Evolutionary conservation across 2,113 vertebrate species (phyloP), one percentile per base, ranked within the genome.

Genomic region (Amphiprion percula): DNA sequence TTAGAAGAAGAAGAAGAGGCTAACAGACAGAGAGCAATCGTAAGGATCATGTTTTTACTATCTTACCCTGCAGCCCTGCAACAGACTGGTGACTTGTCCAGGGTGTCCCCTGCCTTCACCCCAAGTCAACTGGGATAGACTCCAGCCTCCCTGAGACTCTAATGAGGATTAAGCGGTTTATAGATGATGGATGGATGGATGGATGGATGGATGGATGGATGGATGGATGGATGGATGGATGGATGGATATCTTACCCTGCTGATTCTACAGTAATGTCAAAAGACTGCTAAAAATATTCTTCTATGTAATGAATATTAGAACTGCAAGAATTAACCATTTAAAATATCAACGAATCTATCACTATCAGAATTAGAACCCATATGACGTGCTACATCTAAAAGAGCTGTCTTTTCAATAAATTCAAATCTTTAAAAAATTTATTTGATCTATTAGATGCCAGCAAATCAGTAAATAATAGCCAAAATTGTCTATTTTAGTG

Each of bases 1-100:
- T 82, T 95, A 64, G 96, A 98, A 84, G 96, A 99, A 75, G 95
- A 96, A 69, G 96, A 89, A 0, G 97, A 95, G 46, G 77, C 87
- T 3, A 85, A 82, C 30, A 93, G 93, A 70, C 92, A 83, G 79
- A 95, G 91, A 78, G 92, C 96, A 66, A 94, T 96, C 65, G 97
- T 99, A 75, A 95, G 96, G 49, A 54, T 69, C 2, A 4, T 52
- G 55, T 23, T 10, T 59, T 68, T 49, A 66, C 28, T 21, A n/a
- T 50, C 19, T 61, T 15, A n/a, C 26, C 23, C 55, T 30, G 9
- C 33, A 21, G 21, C 21, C 21, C 21, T 21, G 21, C 21, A 21
- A 21, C 21, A 21, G 21, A 21, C 21, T 21, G 21, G 21, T 21
- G 21, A 21, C 21, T 21, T 21, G 21, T 21, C 21, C 21, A 21